Base-by-base conservation (phyloP, 2,797 vertebrate species). In the Bradypodion pumilum region DNA sequence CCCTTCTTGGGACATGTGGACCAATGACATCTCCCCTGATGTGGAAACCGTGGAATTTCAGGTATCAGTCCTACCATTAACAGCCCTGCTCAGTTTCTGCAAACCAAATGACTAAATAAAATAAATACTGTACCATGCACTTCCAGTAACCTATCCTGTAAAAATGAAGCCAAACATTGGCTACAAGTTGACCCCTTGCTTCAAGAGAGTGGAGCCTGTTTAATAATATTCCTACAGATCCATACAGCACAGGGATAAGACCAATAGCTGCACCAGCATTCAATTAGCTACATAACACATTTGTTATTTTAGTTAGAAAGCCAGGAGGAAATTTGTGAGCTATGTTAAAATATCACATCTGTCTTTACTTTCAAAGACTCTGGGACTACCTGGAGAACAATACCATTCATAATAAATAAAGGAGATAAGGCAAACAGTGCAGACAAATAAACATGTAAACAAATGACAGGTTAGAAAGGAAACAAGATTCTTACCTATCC, bases 401-500 rank as follows among this genome's bases (percentile, higher is more conserved):
- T 37, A 42, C 15, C n/a, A 35, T 66, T 25, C 49, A 35, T 35
- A 65, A 65, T 60, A 37, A 37, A 35, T 52, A 46, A 46, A 81
- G 23, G 68, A 72, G 68, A 73, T 35, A 40, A 63, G 56, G 73
- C 59, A 78, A 42, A 32, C 68, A 62, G 37, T 8, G 62, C 29
- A 63, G n/a, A n/a, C 42, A 72, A 35, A 77, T 56, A 46, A 78
- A 72, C 52, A 62, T 46, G 27, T 75, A 82, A 75, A 56, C 75
- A 56, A 80, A 82, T 40, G 62, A 40, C 40, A 78, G 12, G 19
- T 78, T 40, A 68, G 68, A 60, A 63, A 42, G 40, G 16, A 85
- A 91, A 76, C 81, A n/a, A 46, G 52, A 90, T 52, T 63, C 82
- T 85, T 87, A 83, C 82, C 70, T 82, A 21, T 87, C 56, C 69